A percentile compares a stretch with the other conserved stretches of the same genome.
phyloP scores from a whole-genome alignment of 2,797 vertebrate genomes.

The Tarsius wallacei region DNA sequence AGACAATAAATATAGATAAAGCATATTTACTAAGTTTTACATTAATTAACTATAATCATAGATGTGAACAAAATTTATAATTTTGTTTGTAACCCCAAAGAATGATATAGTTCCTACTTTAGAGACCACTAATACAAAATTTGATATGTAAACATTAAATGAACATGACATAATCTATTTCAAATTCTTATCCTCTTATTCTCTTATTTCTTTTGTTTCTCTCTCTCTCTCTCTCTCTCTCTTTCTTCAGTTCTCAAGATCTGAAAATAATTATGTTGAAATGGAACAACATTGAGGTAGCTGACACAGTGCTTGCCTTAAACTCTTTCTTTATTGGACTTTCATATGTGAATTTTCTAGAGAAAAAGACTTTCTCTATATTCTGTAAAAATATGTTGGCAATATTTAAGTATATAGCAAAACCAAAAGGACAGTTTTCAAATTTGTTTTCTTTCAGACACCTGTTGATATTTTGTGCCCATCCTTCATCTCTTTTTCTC shows the following conservation, averaged over 20 bases:
- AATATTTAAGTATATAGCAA: not conserved
- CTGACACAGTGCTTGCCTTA: not conserved
- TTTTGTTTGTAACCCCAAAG: not conserved
- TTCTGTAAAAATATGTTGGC: not conserved
- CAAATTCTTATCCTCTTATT: not conserved
- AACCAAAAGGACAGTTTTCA: not conserved
- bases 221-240: not conserved
- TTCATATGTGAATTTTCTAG: not conserved
- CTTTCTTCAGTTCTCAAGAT: not conserved
- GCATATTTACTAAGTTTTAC: not conserved
- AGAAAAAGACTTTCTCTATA: not conserved
- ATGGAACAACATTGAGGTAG: fast-evolving
- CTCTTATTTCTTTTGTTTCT: fast-evolving
- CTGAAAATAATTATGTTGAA: not conserved
- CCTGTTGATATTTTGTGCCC: not conserved
- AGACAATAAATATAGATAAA: not conserved
- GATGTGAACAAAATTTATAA: not conserved
- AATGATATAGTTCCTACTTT: not conserved
- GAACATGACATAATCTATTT: not conserved
- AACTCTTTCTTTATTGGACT: not conserved
- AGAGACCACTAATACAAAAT: not conserved
- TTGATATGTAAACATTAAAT: not conserved
- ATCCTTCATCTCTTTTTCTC: not conserved
- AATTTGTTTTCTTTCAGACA: not conserved
- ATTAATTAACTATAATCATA: not conserved